A percentile compares a stretch with the other conserved stretches of the same genome.
Conservation (phyloP, 1,140 invertebrate genomes). For the Archivesica marissinica region DNA sequence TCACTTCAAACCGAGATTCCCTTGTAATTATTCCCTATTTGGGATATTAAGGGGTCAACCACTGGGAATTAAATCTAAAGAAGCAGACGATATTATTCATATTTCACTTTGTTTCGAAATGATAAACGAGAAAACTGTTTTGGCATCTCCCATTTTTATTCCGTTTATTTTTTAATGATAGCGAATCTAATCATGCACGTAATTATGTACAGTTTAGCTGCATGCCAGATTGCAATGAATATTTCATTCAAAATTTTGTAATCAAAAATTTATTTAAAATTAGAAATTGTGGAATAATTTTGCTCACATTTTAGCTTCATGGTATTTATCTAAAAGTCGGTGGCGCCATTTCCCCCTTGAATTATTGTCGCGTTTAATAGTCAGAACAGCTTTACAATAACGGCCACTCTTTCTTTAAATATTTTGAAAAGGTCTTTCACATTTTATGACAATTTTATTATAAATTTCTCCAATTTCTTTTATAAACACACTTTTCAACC, state of each 20-base stretch:
- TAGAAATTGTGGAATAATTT: neutral
- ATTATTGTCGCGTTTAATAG: conserved; percentile 9
- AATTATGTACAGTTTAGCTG: neutral
- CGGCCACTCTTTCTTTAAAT: neutral
- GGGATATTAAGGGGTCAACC: conserved; percentile 32
- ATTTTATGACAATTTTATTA: conserved; percentile 44
- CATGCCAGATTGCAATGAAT: conserved; percentile 16
- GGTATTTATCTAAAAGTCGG: neutral
- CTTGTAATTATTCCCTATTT: conserved; percentile 57
- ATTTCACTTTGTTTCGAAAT: conserved; percentile 40
- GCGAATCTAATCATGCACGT: conserved; percentile 16
- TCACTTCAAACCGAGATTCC: conserved; percentile 35
- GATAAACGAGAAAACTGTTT: conserved; percentile 21
- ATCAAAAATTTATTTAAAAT: conserved; percentile 11
- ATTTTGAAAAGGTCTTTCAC: conserved; percentile 18
- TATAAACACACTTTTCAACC: neutral
- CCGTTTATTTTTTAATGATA: conserved; percentile 2
- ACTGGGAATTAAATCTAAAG: conserved; percentile 31
- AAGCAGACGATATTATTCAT: conserved; percentile 45
- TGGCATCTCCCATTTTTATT: neutral
- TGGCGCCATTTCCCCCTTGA: conserved; percentile 4
- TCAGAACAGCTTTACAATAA: neutral
- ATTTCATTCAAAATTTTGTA: neutral
- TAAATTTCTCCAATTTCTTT: conserved; percentile 29
- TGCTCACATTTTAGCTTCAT: neutral